Evolutionary conservation across 2,888 invertebrate species (phyloP).

Genomic region (Scaptomyza parva): DNA sequence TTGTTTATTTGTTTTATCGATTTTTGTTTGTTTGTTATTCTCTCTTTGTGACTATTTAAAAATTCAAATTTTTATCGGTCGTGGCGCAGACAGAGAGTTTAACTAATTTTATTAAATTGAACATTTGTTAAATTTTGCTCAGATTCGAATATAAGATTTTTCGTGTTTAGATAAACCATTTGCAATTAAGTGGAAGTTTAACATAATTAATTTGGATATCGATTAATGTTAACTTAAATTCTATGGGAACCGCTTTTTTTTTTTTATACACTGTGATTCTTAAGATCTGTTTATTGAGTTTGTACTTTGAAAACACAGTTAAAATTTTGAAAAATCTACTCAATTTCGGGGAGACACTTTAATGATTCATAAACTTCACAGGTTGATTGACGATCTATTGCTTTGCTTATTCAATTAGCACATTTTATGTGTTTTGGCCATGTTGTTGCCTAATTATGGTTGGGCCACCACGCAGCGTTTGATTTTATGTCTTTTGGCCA

Average conservation of each 20-base stretch:
- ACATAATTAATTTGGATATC: slow-evolving; percentile 70
- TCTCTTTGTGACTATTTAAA: slow-evolving; percentile 34
- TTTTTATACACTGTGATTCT: not conserved
- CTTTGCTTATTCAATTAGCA: slow-evolving; percentile 77
- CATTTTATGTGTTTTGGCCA: slow-evolving; percentile 76
- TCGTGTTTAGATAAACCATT: slow-evolving; percentile 50
- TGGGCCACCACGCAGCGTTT: slow-evolving; percentile 56
- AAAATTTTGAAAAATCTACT: too few species aligned
- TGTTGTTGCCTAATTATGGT: slow-evolving; percentile 58
- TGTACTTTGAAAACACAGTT: not conserved
- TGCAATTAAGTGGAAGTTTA: slow-evolving; percentile 70
- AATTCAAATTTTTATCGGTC: slow-evolving; percentile 56
- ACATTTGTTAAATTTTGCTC: slow-evolving; percentile 72
- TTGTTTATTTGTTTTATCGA: slow-evolving; percentile 9
- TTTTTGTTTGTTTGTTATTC: not conserved
- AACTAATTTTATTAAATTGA: slow-evolving; percentile 71
- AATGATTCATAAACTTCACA: slow-evolving; percentile 59
- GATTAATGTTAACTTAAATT: slow-evolving; percentile 24
- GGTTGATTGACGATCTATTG: slow-evolving; percentile 65
- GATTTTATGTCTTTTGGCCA: slow-evolving; percentile 70
- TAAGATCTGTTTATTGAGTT: not conserved
- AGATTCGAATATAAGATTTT: slow-evolving; percentile 46
- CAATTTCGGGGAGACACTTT: too few species aligned
- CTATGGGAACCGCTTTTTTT: slow-evolving; percentile 54
- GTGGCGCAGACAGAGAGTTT: slow-evolving; percentile 47